These are phyloP conservation scores for Dryocosmus kuriphilus DNA, from an alignment of 2,888 invertebrate genomes.

Conservation along the genomic window DNA sequence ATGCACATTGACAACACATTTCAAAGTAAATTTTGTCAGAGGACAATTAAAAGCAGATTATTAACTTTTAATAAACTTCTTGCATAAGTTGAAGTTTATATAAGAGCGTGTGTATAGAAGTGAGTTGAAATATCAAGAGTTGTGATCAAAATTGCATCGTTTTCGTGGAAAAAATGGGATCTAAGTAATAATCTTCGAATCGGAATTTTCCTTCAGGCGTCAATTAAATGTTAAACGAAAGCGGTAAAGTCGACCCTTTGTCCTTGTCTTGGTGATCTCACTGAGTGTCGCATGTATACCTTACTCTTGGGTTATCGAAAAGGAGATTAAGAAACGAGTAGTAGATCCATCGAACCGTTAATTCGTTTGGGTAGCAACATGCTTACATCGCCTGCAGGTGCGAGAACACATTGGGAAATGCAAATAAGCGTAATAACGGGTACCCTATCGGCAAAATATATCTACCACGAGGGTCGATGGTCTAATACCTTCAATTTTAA, in stretches of 20 bases:
- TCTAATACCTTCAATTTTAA: constrained; percentile 38
- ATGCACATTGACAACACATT: background rate
- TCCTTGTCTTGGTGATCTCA: constrained; percentile 27
- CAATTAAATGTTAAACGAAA: constrained; percentile 36
- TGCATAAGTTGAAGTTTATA: background rate
- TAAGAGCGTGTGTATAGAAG: background rate
- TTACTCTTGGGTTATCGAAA: constrained; percentile 34
- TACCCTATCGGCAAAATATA: constrained; percentile 39
- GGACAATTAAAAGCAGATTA: background rate
- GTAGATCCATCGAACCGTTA: constrained; percentile 39
- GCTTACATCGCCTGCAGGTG: constrained; percentile 44
- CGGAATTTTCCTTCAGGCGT: constrained; percentile 3
- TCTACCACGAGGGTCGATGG: constrained; percentile 39
- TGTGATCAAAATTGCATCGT: background rate
- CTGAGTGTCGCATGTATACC: constrained; percentile 35
- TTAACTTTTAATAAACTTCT: background rate
- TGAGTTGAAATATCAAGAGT: background rate
- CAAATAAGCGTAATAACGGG: constrained; percentile 48
- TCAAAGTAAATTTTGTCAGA: background rate
- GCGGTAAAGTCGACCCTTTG: constrained; percentile 28
- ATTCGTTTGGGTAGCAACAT: constrained; percentile 40
- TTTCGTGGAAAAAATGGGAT: background rate
- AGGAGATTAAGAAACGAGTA: constrained; percentile 46
- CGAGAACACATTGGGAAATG: constrained; percentile 47
- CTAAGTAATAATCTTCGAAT: constrained; percentile 12